Conservation (phyloP, 2,888 invertebrate species). For the Drosophila ustulata region DNA sequence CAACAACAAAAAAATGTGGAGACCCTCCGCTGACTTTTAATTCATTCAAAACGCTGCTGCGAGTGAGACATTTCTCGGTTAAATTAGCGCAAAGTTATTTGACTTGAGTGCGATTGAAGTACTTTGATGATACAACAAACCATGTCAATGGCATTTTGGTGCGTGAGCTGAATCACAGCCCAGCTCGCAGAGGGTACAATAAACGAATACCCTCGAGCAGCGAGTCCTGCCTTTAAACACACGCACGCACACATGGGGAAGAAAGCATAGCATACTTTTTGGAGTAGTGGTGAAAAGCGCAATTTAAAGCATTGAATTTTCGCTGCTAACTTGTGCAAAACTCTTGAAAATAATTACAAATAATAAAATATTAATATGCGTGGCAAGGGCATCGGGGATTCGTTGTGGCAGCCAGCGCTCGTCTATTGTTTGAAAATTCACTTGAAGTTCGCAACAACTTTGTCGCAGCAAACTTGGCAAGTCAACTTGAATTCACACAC, state of each 20-base stretch:
- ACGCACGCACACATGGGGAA: background rate
- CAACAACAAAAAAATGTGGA: background rate
- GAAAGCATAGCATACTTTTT: conserved; percentile 2
- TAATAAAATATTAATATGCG: background rate
- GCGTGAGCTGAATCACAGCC: conserved; percentile 55
- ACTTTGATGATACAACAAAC: conserved; percentile 43
- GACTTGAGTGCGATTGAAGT: conserved; percentile 52
- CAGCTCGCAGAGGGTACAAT: background rate
- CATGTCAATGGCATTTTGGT: conserved; percentile 51
- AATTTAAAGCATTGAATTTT: background rate
- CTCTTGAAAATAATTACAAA: conserved; percentile 1
- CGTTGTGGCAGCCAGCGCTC: background rate
- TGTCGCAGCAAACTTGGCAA: conserved; percentile 54
- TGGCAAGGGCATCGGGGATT: conserved; percentile 13
- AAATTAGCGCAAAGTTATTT: conserved; percentile 64
- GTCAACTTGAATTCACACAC: conserved; percentile 28
- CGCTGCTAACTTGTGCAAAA: background rate
- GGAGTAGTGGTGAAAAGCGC: background rate
- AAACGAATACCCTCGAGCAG: conserved; percentile 9
- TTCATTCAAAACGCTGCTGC: conserved; percentile 30
- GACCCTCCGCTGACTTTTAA: conserved; percentile 48
- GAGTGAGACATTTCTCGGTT: conserved; percentile 40
- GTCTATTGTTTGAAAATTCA: conserved; percentile 26
- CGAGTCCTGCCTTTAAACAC: background rate
- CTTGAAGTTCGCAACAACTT: conserved; percentile 41